These are phyloP conservation scores for Drosophila ficusphila DNA, from an alignment of 1,140 invertebrate genomes.

Conservation along the genomic window DNA sequence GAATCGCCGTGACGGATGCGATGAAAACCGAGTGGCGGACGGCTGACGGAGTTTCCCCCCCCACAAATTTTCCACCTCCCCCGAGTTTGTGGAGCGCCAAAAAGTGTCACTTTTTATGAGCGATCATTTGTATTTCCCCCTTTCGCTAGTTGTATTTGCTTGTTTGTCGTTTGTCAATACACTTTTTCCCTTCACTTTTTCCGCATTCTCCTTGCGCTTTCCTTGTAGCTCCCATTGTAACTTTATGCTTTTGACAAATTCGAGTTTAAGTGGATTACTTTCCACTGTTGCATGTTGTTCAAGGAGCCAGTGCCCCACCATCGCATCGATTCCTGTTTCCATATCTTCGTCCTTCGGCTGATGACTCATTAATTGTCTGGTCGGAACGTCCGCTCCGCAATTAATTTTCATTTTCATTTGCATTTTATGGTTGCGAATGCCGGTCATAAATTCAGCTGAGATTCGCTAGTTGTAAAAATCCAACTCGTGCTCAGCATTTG, in stretches of 20 bases:
- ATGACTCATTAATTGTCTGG: constrained; percentile 72
- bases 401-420: constrained; percentile 68
- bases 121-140: constrained; percentile 72
- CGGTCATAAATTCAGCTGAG: constrained; percentile 41
- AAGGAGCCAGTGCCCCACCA: neutral
- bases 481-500: constrained; percentile 13
- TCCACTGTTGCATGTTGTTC: constrained; percentile 38
- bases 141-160: constrained; percentile 58
- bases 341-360: constrained; percentile 30
- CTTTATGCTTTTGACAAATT: constrained; percentile 78
- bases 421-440: constrained; percentile 14
- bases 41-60: neutral
- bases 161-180: constrained; percentile 58
- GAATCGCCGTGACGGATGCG: constrained; percentile 70
- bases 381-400: constrained; percentile 39
- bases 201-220: constrained; percentile 13
- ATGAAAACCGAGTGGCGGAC: constrained; percentile 36
- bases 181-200: constrained; percentile 32
- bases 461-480: constrained; percentile 20
- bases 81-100: constrained; percentile 40
- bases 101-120: constrained; percentile 81
- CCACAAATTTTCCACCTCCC: neutral
- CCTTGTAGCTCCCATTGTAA: constrained; percentile 48
- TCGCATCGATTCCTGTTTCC: constrained; percentile 18
- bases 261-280: constrained; percentile 79